phyloP scores from a whole-genome alignment of 2,113 vertebrate genomes.

The Corydoras maculifer region DNA sequence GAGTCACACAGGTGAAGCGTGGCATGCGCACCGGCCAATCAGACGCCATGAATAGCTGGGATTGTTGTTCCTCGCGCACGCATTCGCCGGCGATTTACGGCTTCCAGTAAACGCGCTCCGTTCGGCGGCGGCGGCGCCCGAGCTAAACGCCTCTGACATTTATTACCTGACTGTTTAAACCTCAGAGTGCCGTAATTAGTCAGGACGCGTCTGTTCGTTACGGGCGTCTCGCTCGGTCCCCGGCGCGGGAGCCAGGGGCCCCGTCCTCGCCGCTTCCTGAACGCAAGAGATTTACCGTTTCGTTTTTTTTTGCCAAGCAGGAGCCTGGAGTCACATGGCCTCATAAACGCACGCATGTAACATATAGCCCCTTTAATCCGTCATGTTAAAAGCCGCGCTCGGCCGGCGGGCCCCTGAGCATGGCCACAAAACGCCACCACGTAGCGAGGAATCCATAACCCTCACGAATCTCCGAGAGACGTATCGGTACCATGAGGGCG shows the following conservation, averaged over 20 bases:
- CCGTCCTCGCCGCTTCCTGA: constrained; percentile 45
- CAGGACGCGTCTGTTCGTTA: background rate
- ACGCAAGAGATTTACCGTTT: constrained; percentile 30
- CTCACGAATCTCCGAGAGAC: constrained; percentile 2
- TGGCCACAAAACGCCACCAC: constrained; percentile 6
- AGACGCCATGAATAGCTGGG: no score
- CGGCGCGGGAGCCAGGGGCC: background rate
- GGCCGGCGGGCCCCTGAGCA: constrained; percentile 57
- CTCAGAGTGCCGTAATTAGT: background rate
- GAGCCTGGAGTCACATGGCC: constrained; percentile 55
- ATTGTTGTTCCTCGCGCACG: background rate
- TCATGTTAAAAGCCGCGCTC: constrained; percentile 60
- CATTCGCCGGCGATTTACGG: background rate
- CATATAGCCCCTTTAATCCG: constrained; percentile 60
- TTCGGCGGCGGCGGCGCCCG: background rate
- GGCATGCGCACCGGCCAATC: no score
- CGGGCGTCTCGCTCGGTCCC: background rate
- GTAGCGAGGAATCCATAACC: constrained; percentile 12
- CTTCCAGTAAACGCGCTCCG: background rate
- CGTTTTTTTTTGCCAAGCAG: constrained; percentile 49
- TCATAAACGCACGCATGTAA: constrained; percentile 64
- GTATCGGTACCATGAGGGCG: constrained; percentile 12
- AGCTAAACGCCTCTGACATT: background rate
- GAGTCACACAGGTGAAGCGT: background rate
- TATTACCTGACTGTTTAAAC: constrained; percentile 6